phyloP scores from a whole-genome alignment of 2,888 invertebrate species.

The Himalopsyche tibetana region DNA sequence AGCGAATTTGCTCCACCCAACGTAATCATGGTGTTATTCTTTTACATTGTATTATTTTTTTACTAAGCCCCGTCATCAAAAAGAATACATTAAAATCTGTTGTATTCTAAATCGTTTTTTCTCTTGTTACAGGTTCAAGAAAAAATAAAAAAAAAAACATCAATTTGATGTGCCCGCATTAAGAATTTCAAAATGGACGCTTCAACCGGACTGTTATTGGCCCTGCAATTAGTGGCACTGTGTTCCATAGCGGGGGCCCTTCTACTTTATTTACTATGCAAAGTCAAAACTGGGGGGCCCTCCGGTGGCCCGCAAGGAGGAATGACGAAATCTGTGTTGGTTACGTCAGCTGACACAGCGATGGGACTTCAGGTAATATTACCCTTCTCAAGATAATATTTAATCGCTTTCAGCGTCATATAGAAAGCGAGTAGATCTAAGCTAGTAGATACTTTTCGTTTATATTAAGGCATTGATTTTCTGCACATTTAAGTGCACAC shows the following conservation, averaged over 20 bases:
- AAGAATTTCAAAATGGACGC: constrained; percentile 80
- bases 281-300: constrained; percentile 80
- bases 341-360: constrained; percentile 88
- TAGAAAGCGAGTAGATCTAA: too few relatives aligned
- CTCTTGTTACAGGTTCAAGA: not conserved
- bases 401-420: too few relatives aligned
- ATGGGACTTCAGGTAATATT: constrained; percentile 83
- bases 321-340: constrained; percentile 84
- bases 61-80: too few relatives aligned
- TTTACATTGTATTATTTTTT: too few relatives aligned
- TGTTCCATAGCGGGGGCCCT: constrained; percentile 91
- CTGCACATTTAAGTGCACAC: too few relatives aligned
- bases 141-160: not conserved
- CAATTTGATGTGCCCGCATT: constrained; percentile 51
- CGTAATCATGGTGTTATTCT: too few relatives aligned
- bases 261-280: constrained; percentile 85
- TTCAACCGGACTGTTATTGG: constrained; percentile 87
- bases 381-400: too few relatives aligned
- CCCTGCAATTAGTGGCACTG: constrained; percentile 87
- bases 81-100: too few relatives aligned
- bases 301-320: constrained; percentile 75
- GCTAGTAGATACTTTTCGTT: too few relatives aligned
- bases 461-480: too few relatives aligned
- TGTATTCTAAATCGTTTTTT: not conserved
- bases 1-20: too few relatives aligned